These are phyloP conservation scores for Cuculus canorus DNA, from an alignment of 2,797 vertebrate species.

Conservation along the genomic window DNA sequence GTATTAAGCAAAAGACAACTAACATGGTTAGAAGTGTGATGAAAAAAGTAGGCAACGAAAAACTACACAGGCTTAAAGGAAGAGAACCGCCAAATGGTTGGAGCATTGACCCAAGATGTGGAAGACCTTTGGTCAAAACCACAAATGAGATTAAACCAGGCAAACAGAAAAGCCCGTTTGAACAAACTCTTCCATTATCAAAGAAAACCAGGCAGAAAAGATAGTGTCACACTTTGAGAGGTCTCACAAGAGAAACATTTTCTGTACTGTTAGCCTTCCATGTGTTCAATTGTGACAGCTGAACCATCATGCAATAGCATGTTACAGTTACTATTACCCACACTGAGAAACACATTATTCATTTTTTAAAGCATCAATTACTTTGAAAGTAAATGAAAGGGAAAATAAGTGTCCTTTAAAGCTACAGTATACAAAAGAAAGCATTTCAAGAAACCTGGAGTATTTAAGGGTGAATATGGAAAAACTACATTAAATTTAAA, in stretches of 20 bases:
- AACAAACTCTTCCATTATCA: neutral
- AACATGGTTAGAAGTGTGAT: neutral
- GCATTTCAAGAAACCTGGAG: neutral
- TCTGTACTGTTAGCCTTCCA: neutral
- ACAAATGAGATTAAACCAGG: neutral
- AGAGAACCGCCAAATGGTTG: neutral
- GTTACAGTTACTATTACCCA: neutral
- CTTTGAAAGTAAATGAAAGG: neutral
- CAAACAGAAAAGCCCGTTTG: neutral
- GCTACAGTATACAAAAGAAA: neutral
- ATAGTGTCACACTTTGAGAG: neutral
- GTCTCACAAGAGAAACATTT: neutral
- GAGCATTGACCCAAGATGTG: neutral
- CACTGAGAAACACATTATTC: neutral
- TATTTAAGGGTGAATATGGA: neutral
- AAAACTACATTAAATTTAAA: neutral
- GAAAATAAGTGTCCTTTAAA: neutral
- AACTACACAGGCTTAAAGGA: neutral
- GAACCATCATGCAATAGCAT: neutral
- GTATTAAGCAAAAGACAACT: neutral
- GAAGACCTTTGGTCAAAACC: neutral
- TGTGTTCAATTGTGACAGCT: neutral
- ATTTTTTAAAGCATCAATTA: neutral
- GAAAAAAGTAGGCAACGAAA: neutral
- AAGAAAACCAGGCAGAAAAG: neutral